A percentile compares a stretch with the other conserved stretches of the same genome.
These are phyloP conservation scores for Meteorus cinctellus DNA, from an alignment of 2,888 invertebrate species.

Conservation along the genomic window DNA sequence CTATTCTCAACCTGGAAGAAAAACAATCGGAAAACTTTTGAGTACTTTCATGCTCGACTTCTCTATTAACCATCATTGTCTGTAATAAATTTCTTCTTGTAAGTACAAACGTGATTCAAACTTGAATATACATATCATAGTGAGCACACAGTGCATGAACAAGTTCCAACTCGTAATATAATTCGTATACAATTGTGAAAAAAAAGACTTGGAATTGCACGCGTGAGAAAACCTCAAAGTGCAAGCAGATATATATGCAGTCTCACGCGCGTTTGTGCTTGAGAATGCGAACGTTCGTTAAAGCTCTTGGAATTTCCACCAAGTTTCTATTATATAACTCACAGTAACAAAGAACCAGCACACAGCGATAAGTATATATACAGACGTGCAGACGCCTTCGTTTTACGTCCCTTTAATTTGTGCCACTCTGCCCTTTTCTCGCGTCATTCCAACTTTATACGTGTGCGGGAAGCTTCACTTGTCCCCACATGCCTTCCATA, in stretches of 20 bases:
- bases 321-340: constrained; percentile 4
- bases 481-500: neutral
- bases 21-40: too few species aligned
- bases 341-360: neutral
- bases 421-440: constrained; percentile 41
- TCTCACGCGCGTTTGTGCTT: constrained; percentile 13
- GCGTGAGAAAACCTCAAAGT: constrained; percentile 14
- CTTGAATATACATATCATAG: too few species aligned
- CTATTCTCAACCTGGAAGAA: too few species aligned
- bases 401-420: constrained; percentile 38
- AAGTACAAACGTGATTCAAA: too few species aligned
- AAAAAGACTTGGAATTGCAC: neutral
- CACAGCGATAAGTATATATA: neutral
- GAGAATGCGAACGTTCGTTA: constrained; percentile 36
- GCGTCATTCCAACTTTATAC: constrained; percentile 27
- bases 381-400: constrained; percentile 29
- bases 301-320: constrained; percentile 39
- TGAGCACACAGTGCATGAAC: neutral
- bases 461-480: neutral
- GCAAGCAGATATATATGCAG: neutral
- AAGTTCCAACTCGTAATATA: constrained; percentile 3
- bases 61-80: too few species aligned
- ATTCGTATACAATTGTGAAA: constrained; percentile 12
- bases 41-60: too few species aligned
- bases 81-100: too few species aligned